phyloP scores from a whole-genome alignment of 2,797 vertebrate species.

The Leptoclinus maculatus region DNA sequence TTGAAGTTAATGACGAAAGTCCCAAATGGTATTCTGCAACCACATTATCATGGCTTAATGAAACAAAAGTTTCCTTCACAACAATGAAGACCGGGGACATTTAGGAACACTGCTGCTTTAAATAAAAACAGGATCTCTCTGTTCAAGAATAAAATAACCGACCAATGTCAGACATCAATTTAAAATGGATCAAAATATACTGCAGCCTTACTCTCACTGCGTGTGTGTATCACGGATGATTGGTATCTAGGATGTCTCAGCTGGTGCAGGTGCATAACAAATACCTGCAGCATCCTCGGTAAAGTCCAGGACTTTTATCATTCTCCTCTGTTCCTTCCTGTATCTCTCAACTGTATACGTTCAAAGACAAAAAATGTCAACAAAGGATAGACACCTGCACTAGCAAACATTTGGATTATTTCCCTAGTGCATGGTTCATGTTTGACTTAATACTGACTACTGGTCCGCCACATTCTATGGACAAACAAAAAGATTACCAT shows the following conservation, averaged over 20 bases:
- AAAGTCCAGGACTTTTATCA: slow-evolving; percentile 23
- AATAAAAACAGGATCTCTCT: slow-evolving; percentile 12
- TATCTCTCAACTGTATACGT: slow-evolving; percentile 19
- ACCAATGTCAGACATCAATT: slow-evolving; percentile 30
- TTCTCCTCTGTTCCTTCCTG: slow-evolving; percentile 35
- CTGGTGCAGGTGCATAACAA: slow-evolving; percentile 52
- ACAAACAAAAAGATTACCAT: slow-evolving; percentile 29
- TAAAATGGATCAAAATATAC: slow-evolving; percentile 36
- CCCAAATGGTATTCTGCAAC: slow-evolving; percentile 36
- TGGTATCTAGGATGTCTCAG: slow-evolving; percentile 46
- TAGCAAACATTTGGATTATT: slow-evolving; percentile 50
- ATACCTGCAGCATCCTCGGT: slow-evolving; percentile 41
- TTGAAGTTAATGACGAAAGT: slow-evolving; percentile 48
- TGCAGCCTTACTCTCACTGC: slow-evolving; percentile 8
- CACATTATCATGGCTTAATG: not conserved
- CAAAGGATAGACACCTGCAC: slow-evolving; percentile 19
- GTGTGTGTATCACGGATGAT: slow-evolving; percentile 42
- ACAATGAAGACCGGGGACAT: not conserved
- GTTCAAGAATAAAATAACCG: slow-evolving; percentile 11
- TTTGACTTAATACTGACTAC: slow-evolving; percentile 37
- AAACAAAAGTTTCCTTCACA: slow-evolving; percentile 24
- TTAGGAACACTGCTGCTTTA: not conserved
- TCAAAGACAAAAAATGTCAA: slow-evolving; percentile 36
- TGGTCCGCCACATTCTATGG: slow-evolving; percentile 18
- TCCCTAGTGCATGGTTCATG: slow-evolving; percentile 34